Evolutionary conservation across 2,888 invertebrate genomes (phyloP), one percentile per base, ranked within the genome.

Genomic region (Drosophila meridionalis): DNA sequence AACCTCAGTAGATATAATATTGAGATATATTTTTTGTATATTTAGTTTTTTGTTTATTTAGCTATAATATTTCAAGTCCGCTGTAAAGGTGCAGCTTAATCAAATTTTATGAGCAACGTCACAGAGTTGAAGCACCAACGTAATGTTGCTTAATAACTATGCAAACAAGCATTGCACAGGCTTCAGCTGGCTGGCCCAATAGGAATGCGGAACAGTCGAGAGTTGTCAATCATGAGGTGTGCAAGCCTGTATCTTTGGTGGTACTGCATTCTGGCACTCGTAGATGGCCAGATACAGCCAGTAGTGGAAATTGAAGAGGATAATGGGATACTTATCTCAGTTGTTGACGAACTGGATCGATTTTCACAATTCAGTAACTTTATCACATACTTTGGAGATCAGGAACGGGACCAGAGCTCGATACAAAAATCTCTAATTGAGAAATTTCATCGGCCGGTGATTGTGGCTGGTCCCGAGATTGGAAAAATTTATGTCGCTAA

Each of bases 381-480:
- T 0, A 56, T 73, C 5, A 47, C 48, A 4, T 74, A 38, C 28
- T 34, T 9, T 42, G 62, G 26, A n/a, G 47, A 40, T 5, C 26
- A 11, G 11, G 12, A 42, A 4, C 2, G 3, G 4, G n/a, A 38
- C 2, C 12, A 32, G 5, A 14, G 3, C 4, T 40, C 62, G 0
- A 9, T 73, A 4, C 48, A 40, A 5, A 28, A 52, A 14, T 20
- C 20, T 11, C 11, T 73, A 48, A 48, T 65, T 30, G 55, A 55
- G 12, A 60, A 32, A 5, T 73, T 63, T 34, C 26, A 30, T 9
- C 43, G 45, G 14, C 75, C 75, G 4, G 4, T 67, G 20, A 63
- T 73, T 36, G 40, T 45, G 12, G 66, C 38, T 9, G 73, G 57
- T 0, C 12, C 6, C 5, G 20, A 36, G 12, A 61, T 52, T 12